phyloP scores from a whole-genome alignment of 2,113 vertebrate species.

The Corvus moneduloides region DNA sequence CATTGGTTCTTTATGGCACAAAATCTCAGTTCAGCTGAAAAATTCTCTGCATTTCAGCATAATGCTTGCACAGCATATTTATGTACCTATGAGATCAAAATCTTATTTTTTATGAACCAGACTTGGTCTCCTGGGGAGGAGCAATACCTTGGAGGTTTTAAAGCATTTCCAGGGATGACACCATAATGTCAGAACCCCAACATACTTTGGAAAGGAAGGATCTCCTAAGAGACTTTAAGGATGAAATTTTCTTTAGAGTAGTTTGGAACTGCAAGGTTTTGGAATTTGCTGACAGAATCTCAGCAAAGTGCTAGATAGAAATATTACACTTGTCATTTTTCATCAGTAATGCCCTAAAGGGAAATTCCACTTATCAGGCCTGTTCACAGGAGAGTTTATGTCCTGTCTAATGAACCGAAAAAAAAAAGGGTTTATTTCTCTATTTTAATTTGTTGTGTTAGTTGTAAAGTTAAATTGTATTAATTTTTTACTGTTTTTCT shows the following conservation, averaged over 20 bases:
- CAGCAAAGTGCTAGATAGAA: neutral
- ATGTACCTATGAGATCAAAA: neutral
- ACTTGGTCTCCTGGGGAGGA: neutral
- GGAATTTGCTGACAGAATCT: neutral
- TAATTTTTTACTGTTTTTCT: conserved; percentile 34
- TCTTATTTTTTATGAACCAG: neutral
- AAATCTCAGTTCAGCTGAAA: neutral
- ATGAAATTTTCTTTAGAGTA: neutral
- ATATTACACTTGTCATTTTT: conserved; percentile 30
- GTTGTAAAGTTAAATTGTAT: conserved; percentile 37
- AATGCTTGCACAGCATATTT: neutral
- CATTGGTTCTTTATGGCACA: neutral
- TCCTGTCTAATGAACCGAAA: neutral
- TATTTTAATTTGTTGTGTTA: conserved; percentile 25
- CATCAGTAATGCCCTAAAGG: conserved; percentile 13
- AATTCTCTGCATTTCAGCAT: neutral
- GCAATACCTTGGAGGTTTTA: neutral
- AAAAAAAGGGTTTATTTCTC: neutral
- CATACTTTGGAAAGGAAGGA: neutral
- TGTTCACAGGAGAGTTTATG: conserved; percentile 3
- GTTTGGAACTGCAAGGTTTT: neutral
- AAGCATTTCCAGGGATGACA: neutral
- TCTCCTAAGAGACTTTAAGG: neutral
- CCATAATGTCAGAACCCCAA: neutral
- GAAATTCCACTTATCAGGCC: neutral